These are phyloP conservation scores for Nannospalax galili DNA, from an alignment of 2,113 vertebrate genomes.

Conservation along the genomic window DNA sequence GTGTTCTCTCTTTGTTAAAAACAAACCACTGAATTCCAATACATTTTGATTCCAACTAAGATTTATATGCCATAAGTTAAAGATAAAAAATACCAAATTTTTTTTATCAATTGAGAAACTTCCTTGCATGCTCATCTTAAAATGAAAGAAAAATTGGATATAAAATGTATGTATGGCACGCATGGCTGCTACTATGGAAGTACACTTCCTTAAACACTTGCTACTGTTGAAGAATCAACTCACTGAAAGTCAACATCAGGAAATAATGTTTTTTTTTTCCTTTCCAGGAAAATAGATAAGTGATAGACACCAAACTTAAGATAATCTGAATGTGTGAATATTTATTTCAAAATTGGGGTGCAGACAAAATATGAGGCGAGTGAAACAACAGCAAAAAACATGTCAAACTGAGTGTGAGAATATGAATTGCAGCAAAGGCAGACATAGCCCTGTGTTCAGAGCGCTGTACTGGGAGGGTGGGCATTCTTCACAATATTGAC, in stretches of 20 bases:
- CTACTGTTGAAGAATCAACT: background rate
- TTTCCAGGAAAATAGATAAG: background rate
- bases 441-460: background rate
- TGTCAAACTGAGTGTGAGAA: too few relatives aligned
- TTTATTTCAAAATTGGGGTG: background rate
- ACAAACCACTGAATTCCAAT: background rate
- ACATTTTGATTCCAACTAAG: background rate
- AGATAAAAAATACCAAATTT: background rate
- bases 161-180: background rate
- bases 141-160: background rate
- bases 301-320: background rate
- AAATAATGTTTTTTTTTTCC: too few relatives aligned
- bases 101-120: background rate
- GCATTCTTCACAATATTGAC: background rate
- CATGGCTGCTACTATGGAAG: background rate
- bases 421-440: background rate
- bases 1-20: background rate
- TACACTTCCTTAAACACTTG: constrained; percentile 8
- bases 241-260: background rate
- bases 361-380: background rate
- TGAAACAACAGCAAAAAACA: background rate
- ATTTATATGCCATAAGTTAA: background rate
- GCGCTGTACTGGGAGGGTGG: background rate
- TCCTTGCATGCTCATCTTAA: background rate
- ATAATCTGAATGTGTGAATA: background rate